These are phyloP conservation scores for Rhabdomys pumilio DNA, from an alignment of 2,797 vertebrate genomes.

Conservation along the genomic window DNA sequence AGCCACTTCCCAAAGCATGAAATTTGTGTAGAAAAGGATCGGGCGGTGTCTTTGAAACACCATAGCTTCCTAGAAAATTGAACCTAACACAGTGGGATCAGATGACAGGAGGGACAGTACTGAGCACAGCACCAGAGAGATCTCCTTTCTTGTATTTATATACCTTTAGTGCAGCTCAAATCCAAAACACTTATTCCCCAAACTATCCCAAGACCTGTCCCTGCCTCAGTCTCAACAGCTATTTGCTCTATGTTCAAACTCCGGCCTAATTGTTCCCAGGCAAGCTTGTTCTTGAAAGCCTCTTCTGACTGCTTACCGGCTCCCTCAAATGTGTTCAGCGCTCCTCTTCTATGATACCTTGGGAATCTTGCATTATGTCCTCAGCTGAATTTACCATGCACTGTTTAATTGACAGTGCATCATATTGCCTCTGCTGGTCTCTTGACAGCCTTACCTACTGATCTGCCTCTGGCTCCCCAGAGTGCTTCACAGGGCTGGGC, in stretches of 20 bases:
- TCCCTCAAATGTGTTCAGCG: not conserved
- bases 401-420: not conserved
- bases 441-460: conserved; percentile 11
- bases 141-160: conserved; percentile 69
- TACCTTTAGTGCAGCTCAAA: conserved; percentile 54
- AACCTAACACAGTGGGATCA: conserved; percentile 50
- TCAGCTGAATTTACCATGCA: not conserved
- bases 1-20: conserved; percentile 76
- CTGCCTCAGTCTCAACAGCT: not conserved
- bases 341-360: not conserved
- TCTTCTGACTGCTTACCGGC: not conserved
- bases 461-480: not conserved
- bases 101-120: conserved; percentile 70
- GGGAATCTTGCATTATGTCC: not conserved
- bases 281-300: not conserved
- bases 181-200: not conserved
- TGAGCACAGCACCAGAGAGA: conserved; percentile 15
- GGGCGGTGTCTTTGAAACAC: conserved; percentile 76
- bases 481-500: not conserved
- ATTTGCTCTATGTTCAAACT: not conserved
- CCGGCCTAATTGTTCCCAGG: not conserved
- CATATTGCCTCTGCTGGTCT: not conserved
- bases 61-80: conserved; percentile 75
- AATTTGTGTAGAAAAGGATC: conserved; percentile 75
- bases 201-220: not conserved